Percentiles rank a stretch among this genome's conserved stretches.
Evolutionary conservation across 2,113 vertebrate species (phyloP).

Genomic region (Ciconia boyciana): DNA sequence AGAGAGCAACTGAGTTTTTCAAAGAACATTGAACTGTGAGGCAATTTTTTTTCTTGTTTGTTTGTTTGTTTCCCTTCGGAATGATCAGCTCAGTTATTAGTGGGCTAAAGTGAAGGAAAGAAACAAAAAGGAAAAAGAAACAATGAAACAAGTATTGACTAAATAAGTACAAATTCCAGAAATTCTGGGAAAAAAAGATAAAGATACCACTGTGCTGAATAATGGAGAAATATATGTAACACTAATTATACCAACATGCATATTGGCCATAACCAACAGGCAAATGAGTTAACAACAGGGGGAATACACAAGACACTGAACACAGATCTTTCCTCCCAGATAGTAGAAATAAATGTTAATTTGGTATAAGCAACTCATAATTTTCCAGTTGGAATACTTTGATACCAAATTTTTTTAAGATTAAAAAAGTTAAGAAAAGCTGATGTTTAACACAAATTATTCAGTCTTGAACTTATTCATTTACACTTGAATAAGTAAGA

Average conservation of each 20-base stretch:
- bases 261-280: not conserved
- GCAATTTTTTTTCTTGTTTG: not conserved
- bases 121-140: not conserved
- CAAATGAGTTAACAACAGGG: not conserved
- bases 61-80: not conserved
- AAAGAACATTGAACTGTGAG: not conserved
- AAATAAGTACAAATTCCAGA: not conserved
- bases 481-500: not conserved
- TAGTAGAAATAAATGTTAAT: not conserved
- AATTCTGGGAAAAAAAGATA: not conserved
- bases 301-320: not conserved
- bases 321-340: not conserved
- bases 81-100: not conserved
- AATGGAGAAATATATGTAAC: not conserved
- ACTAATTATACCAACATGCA: not conserved
- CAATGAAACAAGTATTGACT: not conserved
- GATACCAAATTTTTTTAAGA: fast-evolving
- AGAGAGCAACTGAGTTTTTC: not conserved
- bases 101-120: not conserved
- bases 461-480: not conserved
- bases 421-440: not conserved
- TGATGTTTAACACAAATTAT: no score
- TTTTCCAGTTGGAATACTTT: not conserved
- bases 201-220: not conserved
- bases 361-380: not conserved